Evolutionary conservation across 2,113 vertebrate species (phyloP).

Genomic region (Ctenomys sociabilis): DNA sequence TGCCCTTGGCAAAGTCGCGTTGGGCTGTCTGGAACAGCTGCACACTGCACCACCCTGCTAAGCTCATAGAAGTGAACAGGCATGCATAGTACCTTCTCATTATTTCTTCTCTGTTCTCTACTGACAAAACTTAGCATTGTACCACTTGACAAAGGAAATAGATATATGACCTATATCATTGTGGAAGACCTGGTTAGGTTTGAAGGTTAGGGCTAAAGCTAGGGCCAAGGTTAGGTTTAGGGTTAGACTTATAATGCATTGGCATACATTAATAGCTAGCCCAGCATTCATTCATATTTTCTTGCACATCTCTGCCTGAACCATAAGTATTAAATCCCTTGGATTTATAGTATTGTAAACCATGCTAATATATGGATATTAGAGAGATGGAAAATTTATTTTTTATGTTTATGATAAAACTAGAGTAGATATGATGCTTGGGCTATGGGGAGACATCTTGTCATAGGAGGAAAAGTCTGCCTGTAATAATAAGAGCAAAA

Average conservation of each 20-base stretch:
- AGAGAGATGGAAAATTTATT: neutral
- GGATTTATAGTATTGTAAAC: neutral
- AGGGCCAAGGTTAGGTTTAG: too few relatives aligned
- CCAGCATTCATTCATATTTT: neutral
- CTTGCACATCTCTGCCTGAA: neutral
- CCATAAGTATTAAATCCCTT: accelerated
- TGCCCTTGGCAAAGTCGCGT: accelerated
- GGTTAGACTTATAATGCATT: neutral
- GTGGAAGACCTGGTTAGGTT: neutral
- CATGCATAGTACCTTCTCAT: neutral
- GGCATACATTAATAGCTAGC: neutral
- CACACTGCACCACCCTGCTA: accelerated
- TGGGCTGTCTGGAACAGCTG: neutral
- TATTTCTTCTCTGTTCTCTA: neutral
- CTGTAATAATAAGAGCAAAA: neutral
- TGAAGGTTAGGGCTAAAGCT: too few relatives aligned
- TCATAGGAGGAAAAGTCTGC: neutral
- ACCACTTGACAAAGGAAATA: neutral
- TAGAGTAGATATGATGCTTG: neutral
- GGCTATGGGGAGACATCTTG: neutral
- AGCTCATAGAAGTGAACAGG: neutral
- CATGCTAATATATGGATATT: neutral
- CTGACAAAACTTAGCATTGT: neutral
- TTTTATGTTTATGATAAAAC: neutral
- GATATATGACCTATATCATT: neutral